A percentile compares a stretch with the other conserved stretches of the same genome.
Conservation (phyloP, 2,888 invertebrate genomes). For the Acanthacorydalis orientalis region DNA sequence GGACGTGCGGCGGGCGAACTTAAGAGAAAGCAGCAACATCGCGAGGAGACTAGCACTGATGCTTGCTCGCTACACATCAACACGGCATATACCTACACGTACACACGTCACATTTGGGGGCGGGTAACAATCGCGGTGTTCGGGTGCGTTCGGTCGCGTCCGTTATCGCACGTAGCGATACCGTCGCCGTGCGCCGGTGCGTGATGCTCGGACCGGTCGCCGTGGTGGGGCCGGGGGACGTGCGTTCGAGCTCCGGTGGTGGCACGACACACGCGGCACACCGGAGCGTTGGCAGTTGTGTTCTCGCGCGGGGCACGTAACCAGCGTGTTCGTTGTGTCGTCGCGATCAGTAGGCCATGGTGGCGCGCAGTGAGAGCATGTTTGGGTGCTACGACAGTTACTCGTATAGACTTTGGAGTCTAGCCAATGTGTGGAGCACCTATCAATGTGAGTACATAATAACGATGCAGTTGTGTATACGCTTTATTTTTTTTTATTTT, state of each 20-base stretch:
- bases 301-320: conserved; percentile 8
- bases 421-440: conserved; percentile 61
- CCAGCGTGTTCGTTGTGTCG: conserved; percentile 12
- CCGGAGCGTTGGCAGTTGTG: conserved; percentile 9
- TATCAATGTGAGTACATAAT: conserved; percentile 48
- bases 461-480: neutral
- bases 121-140: conserved; percentile 12
- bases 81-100: neutral
- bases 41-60: too few relatives aligned
- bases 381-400: conserved; percentile 60
- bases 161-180: conserved; percentile 13
- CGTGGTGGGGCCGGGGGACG: conserved; percentile 17
- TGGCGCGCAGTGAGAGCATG: conserved; percentile 63
- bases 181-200: conserved; percentile 14
- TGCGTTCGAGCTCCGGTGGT: neutral
- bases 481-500: neutral
- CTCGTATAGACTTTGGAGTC: conserved; percentile 60
- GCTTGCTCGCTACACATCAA: too few relatives aligned
- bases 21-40: too few relatives aligned
- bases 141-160: conserved; percentile 12
- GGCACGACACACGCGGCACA: conserved; percentile 3
- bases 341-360: conserved; percentile 58
- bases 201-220: conserved; percentile 15
- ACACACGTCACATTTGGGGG: conserved; percentile 6
- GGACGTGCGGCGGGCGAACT: too few relatives aligned